Percentiles rank a stretch among this genome's conserved stretches.
phyloP scores from a whole-genome alignment of 2,797 vertebrate species.

The Carcharodon carcharias region DNA sequence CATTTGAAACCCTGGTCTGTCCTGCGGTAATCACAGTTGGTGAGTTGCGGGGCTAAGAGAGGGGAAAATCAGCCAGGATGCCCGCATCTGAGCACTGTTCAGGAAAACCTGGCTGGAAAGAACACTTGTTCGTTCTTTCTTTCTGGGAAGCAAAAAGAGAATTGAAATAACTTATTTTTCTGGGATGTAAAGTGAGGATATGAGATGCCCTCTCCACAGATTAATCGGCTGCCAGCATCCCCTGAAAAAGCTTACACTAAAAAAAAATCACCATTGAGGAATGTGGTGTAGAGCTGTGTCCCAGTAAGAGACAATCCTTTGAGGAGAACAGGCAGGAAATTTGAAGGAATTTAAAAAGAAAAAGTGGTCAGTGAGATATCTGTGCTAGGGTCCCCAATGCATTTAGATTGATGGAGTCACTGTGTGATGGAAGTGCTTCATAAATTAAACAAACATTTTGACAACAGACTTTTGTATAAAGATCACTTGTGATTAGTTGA shows the following conservation, averaged over 20 bases:
- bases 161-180: no score
- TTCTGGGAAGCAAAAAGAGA: no score
- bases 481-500: neutral
- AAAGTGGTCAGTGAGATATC: neutral
- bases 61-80: neutral
- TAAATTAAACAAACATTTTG: conserved; percentile 13
- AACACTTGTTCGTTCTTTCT: neutral
- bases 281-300: neutral
- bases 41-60: neutral
- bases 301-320: neutral
- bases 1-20: neutral
- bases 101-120: neutral
- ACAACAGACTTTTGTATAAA: conserved; percentile 9
- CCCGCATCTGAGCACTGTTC: neutral
- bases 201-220: neutral
- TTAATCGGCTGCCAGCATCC: neutral
- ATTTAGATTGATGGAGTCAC: neutral
- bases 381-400: neutral
- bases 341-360: neutral
- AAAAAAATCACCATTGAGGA: neutral
- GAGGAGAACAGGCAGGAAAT: neutral
- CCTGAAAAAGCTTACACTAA: neutral
- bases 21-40: neutral
- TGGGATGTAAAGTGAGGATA: neutral
- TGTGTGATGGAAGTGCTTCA: neutral